Conservation (phyloP, 2,888 invertebrate genomes). For the Scaptomyza parva region DNA sequence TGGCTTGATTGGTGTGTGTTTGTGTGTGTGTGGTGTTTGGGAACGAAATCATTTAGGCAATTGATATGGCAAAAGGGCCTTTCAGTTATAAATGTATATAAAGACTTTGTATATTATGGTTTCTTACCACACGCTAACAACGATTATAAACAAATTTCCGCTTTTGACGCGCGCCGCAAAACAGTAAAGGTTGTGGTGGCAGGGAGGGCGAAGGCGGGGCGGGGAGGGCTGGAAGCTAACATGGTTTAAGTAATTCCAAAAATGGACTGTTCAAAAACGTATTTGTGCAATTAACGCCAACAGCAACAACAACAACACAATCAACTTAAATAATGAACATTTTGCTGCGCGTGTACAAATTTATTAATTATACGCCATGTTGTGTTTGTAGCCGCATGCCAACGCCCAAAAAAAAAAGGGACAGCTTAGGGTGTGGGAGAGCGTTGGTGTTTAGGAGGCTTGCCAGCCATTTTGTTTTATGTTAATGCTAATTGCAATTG, state of each 20-base stretch:
- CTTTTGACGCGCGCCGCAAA: slow-evolving; percentile 72
- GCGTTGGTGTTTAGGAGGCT: neutral
- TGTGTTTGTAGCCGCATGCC: slow-evolving; percentile 55
- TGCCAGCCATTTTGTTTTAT: slow-evolving; percentile 59
- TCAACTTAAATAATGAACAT: slow-evolving; percentile 53
- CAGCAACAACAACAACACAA: slow-evolving; percentile 15
- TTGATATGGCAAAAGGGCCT: slow-evolving; percentile 62
- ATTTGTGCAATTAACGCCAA: slow-evolving; percentile 78
- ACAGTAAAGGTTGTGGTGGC: neutral
- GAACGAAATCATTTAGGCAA: slow-evolving; percentile 70
- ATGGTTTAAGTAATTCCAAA: slow-evolving; percentile 63
- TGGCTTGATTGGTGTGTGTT: slow-evolving; percentile 68
- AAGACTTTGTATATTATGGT: slow-evolving; percentile 9
- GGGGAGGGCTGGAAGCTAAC: slow-evolving; percentile 3
- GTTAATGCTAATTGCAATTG: slow-evolving; percentile 58
- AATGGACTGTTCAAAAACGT: slow-evolving; percentile 73
- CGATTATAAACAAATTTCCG: slow-evolving; percentile 81
- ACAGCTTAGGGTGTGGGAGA: neutral
- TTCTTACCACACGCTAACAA: slow-evolving; percentile 64
- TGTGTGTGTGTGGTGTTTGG: too few species aligned
- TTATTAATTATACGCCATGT: slow-evolving; percentile 80
- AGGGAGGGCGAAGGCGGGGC: neutral
- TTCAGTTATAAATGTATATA: slow-evolving; percentile 17
- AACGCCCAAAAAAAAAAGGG: slow-evolving; percentile 44
- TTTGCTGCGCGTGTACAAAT: slow-evolving; percentile 65